phyloP scores from a whole-genome alignment of 2,113 vertebrate genomes.

The Stercorarius parasiticus region DNA sequence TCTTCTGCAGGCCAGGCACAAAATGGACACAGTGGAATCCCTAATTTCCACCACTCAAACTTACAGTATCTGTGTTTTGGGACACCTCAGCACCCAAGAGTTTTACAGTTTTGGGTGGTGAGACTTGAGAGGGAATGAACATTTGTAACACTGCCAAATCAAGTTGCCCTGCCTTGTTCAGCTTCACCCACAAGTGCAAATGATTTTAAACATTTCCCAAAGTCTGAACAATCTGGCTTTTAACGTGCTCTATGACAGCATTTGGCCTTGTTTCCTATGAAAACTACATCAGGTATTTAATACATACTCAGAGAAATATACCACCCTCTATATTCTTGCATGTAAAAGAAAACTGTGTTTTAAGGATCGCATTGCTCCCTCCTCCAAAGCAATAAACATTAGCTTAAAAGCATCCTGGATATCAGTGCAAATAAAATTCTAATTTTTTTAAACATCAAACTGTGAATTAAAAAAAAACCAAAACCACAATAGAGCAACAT shows the following conservation, averaged over 20 bases:
- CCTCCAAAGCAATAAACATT: not conserved
- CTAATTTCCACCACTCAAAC: not conserved
- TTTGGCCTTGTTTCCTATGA: not conserved
- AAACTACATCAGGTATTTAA: not conserved
- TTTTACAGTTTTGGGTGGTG: not conserved
- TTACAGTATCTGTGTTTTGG: not conserved
- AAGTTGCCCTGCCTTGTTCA: not conserved
- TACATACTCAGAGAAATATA: not conserved
- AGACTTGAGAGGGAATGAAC: not conserved
- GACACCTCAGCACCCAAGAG: not conserved
- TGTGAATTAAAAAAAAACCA: not conserved
- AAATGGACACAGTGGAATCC: not conserved
- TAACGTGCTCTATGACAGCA: not conserved
- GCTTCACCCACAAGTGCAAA: not conserved
- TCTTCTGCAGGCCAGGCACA: not conserved
- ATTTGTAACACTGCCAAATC: not conserved
- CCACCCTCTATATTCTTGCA: not conserved
- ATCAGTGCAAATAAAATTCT: not conserved
- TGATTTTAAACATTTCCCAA: not conserved
- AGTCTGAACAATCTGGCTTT: not conserved
- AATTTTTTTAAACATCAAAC: not conserved
- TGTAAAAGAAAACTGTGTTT: not conserved
- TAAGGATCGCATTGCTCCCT: not conserved
- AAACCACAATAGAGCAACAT: not conserved
- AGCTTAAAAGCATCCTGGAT: not conserved